Conservation (phyloP, 92 coral and sea anemone genomes). For the Porites evermanni region DNA sequence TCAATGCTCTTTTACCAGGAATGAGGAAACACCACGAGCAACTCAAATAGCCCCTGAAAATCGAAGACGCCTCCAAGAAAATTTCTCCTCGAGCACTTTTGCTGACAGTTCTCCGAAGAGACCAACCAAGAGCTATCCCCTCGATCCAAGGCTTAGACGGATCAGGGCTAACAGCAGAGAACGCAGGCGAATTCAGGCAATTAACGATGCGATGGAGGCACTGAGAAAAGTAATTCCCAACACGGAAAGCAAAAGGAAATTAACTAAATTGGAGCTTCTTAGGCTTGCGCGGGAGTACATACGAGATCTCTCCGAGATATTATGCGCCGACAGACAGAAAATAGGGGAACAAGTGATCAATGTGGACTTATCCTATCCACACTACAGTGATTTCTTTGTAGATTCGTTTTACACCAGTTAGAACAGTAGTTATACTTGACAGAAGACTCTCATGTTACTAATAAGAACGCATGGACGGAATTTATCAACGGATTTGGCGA, state of each 20-base stretch:
- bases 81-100: neutral
- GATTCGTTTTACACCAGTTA: conserved; percentile 11
- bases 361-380: neutral
- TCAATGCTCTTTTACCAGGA: conserved; percentile 5
- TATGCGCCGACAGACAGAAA: conserved; percentile 28
- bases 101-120: conserved; percentile 4
- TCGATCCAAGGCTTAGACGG: conserved; percentile 76
- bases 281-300: conserved; percentile 94
- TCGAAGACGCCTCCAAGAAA: neutral
- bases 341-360: conserved; percentile 6
- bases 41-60: neutral
- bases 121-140: conserved; percentile 16
- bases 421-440: neutral
- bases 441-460: neutral
- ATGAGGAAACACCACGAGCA: neutral
- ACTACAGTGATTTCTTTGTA: conserved; percentile 1
- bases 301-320: conserved; percentile 67
- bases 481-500: neutral
- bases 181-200: conserved; percentile 86
- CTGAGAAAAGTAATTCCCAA: conserved; percentile 87
- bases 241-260: conserved; percentile 81
- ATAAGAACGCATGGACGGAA: neutral
- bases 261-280: conserved; percentile 89
- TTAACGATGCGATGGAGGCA: conserved; percentile 95
- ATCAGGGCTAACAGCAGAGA: conserved; percentile 94